phyloP scores from a whole-genome alignment of 2,797 vertebrate genomes.

The Betta splendens region DNA sequence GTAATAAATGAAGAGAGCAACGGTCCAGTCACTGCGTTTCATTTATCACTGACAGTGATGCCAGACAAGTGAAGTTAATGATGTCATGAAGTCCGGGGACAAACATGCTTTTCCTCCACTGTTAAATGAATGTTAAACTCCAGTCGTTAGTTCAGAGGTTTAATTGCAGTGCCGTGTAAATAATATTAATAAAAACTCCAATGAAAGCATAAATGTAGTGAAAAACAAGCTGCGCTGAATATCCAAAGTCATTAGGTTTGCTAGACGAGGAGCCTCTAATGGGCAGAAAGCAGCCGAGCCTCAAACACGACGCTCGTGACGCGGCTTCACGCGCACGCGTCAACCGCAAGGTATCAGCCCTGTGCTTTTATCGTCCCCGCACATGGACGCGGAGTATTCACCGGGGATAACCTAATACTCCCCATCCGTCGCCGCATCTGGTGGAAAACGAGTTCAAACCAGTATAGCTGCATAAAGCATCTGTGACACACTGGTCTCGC shows the following conservation, averaged over 20 bases:
- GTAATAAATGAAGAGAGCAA: too few relatives aligned
- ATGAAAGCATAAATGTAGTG: conserved; percentile 57
- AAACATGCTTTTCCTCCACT: neutral
- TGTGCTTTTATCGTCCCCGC: too few relatives aligned
- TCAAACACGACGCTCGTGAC: conserved; percentile 12
- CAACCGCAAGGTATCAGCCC: too few relatives aligned
- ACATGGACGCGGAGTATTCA: too few relatives aligned
- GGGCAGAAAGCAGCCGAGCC: conserved; percentile 21
- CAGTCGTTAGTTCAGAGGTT: conserved; percentile 24
- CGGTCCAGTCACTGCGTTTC: too few relatives aligned
- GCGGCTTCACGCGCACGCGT: conserved; percentile 7
- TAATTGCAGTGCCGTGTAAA: conserved; percentile 37
- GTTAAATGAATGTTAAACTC: conserved; percentile 21
- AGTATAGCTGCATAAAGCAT: too few relatives aligned
- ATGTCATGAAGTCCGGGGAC: conserved; percentile 3
- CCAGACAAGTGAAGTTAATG: too few relatives aligned
- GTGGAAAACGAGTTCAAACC: too few relatives aligned
- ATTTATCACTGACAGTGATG: too few relatives aligned
- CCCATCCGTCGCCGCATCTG: too few relatives aligned
- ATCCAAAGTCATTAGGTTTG: conserved; percentile 50
- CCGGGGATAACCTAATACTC: too few relatives aligned
- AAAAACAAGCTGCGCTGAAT: conserved; percentile 48
- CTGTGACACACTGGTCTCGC: too few relatives aligned
- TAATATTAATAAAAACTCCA: conserved; percentile 44
- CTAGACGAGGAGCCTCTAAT: conserved; percentile 29